Conservation (phyloP, 1,140 invertebrate genomes). For the Bombus fervidus region DNA sequence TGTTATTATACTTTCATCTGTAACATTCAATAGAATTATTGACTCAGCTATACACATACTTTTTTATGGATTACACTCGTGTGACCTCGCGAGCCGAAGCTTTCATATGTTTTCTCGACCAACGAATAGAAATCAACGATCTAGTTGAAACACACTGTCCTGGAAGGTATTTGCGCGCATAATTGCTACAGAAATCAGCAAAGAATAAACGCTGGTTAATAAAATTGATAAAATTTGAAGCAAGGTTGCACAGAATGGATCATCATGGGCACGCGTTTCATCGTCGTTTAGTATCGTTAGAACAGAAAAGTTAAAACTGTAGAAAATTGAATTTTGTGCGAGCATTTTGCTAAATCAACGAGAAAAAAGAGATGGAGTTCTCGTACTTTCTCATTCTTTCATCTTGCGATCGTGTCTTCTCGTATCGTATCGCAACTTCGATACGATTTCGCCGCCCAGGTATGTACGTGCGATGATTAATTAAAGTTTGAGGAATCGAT, state of each 20-base stretch:
- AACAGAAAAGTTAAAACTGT: background rate
- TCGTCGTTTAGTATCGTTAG: background rate
- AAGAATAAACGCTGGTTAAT: background rate
- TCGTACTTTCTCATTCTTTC: background rate
- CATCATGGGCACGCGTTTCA: background rate
- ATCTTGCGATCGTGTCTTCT: background rate
- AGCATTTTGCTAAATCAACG: background rate
- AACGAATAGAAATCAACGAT: background rate
- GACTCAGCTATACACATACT: background rate
- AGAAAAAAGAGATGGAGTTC: too few relatives aligned
- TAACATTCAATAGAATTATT: constrained; percentile 32
- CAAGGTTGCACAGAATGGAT: background rate
- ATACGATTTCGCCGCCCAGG: background rate
- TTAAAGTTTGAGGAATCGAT: constrained; percentile 5
- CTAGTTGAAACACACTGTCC: constrained; percentile 18
- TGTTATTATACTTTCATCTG: constrained; percentile 37
- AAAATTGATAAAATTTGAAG: background rate
- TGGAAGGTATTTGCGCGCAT: background rate
- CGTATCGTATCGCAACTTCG: too few relatives aligned
- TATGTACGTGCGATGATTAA: background rate
- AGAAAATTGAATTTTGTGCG: background rate
- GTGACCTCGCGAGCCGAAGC: too few relatives aligned
- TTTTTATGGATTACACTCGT: background rate
- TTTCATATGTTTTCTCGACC: background rate
- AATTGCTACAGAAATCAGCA: background rate